Percentiles rank a stretch among this genome's conserved stretches.
phyloP scores from a whole-genome alignment of 2,888 invertebrate genomes.

The Dexiosoma caninum region DNA sequence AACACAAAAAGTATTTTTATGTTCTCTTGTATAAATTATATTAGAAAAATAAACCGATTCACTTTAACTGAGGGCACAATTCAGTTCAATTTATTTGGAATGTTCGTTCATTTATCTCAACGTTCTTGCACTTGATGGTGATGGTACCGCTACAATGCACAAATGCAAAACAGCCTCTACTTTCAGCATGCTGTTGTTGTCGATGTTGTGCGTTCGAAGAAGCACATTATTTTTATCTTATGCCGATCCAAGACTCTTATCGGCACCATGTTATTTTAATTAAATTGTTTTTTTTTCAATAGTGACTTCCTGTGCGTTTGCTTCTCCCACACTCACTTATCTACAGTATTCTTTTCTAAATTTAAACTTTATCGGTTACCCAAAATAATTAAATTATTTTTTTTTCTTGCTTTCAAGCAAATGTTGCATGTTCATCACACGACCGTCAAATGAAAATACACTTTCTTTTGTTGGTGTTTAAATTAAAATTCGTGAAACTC shows the following conservation, averaged over 20 bases:
- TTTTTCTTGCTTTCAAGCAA: constrained; percentile 1
- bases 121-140: background rate
- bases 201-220: background rate
- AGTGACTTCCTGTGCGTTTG: constrained; percentile 11
- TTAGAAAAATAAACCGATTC: background rate
- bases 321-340: constrained; percentile 15
- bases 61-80: constrained; percentile 31
- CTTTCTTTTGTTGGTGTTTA: constrained; percentile 17
- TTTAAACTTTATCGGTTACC: constrained; percentile 13
- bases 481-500: constrained; percentile 28
- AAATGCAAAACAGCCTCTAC: constrained; percentile 5
- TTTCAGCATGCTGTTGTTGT: background rate
- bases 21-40: constrained; percentile 22
- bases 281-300: constrained; percentile 38
- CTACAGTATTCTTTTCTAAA: background rate
- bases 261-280: constrained; percentile 25
- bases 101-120: constrained; percentile 30
- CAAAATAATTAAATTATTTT: background rate
- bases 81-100: constrained; percentile 11
- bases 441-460: constrained; percentile 51
- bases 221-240: constrained; percentile 18
- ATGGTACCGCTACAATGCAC: background rate
- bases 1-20: background rate
- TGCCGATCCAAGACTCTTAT: constrained; percentile 35
- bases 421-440: constrained; percentile 51